Base-by-base conservation (phyloP, 2,888 invertebrate species). In the Lapara coniferarum region DNA sequence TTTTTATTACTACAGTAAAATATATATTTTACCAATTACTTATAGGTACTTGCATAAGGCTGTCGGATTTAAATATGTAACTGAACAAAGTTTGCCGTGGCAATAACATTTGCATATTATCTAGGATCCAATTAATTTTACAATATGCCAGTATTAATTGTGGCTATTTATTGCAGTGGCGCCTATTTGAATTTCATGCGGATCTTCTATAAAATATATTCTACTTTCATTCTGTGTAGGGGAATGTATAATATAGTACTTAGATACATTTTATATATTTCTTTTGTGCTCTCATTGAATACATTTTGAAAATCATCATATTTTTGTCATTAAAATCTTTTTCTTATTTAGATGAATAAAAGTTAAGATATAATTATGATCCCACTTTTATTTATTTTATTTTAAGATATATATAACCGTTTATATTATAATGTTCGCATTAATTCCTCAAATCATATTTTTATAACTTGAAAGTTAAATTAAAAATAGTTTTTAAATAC, bases 81-180 rank as follows among this genome's bases (percentile, higher is more conserved):
- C 55, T 49, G 13, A 63, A 82, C 81, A 84, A 85, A 86, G 83
- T 82, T 79, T 73, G 81, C 81, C 81, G 74, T 49, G 55, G 68
- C 69, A 12, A 66, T 69, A 67, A 70, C 55, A 91, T 90, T 90
- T 82, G 80, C 89, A 91, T 91, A 85, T 87, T 89, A 90, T 89
- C 89, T 82, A 73, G 71, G 69, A 69, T 72, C 87, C 88, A 90
- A 90, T 90, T 90, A 90, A 87, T 89, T 86, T 87, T 81, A 89
- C 87, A 88, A 85, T 83, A 85, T 87, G 86, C 86, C 78, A 81
- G 80, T 85, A 86, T 87, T 88, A 85, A 86, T 88, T 88, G 83
- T 80, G 72, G 74, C 70, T 75, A 78, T 83, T 85, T 86, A 82
- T 84, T 76, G 73, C 75, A 66, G 57, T 72, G 75, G 71, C 72